phyloP scores from a whole-genome alignment of 2,113 vertebrate species.

The Hippopotamus amphibius region DNA sequence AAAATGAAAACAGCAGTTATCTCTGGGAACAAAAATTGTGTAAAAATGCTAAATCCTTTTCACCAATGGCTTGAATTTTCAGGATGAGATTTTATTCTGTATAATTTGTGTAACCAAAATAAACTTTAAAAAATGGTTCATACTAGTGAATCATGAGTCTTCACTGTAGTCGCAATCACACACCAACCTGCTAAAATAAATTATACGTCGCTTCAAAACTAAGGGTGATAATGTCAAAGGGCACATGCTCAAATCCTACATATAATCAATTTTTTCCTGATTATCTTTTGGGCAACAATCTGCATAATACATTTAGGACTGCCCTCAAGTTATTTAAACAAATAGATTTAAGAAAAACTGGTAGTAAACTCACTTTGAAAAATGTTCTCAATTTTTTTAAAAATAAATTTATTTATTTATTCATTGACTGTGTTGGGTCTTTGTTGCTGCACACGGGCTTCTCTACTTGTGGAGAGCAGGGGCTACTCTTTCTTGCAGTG shows the following conservation, averaged over 20 bases:
- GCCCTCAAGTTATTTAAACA: slow-evolving; percentile 21
- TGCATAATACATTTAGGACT: neutral
- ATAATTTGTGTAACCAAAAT: neutral
- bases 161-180: neutral
- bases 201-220: neutral
- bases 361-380: neutral
- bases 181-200: neutral
- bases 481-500: too few relatives aligned
- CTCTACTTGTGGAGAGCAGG: too few relatives aligned
- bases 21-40: neutral
- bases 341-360: slow-evolving; percentile 51
- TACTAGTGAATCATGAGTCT: neutral
- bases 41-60: neutral
- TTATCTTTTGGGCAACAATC: slow-evolving; percentile 11
- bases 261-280: neutral
- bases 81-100: neutral
- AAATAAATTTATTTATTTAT: too few relatives aligned
- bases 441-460: too few relatives aligned
- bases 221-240: neutral
- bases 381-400: slow-evolving; percentile 18
- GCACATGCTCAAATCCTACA: neutral
- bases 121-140: neutral
- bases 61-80: slow-evolving; percentile 1
- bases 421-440: too few relatives aligned
- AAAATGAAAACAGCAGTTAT: neutral